Evolutionary conservation across 1,140 invertebrate species (phyloP).

Genomic region (Drosophila kohkoa): DNA sequence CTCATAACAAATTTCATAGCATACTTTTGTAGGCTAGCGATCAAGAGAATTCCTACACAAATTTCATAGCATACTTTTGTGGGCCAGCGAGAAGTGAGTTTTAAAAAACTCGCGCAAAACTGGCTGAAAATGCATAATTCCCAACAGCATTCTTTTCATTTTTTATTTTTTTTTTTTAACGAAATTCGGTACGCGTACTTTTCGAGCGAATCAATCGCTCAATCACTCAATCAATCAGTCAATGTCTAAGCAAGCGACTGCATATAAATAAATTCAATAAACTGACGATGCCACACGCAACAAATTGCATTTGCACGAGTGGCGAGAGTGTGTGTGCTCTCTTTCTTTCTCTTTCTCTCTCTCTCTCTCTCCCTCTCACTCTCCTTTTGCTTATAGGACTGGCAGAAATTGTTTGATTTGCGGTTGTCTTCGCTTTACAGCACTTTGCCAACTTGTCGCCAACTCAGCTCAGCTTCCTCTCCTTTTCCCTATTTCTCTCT

Average conservation of each 20-base stretch:
- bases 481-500: background rate
- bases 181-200: constrained; percentile 14
- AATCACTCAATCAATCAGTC: constrained; percentile 61
- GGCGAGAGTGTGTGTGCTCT: constrained; percentile 6
- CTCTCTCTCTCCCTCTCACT: background rate
- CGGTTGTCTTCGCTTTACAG: constrained; percentile 31
- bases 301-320: constrained; percentile 67
- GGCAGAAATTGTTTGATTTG: constrained; percentile 75
- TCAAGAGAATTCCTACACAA: no score
- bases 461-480: background rate
- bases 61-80: no score
- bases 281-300: constrained; percentile 59
- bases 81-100: background rate
- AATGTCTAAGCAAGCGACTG: constrained; percentile 60
- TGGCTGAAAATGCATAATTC: background rate
- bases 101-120: background rate
- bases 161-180: background rate
- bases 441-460: constrained; percentile 14
- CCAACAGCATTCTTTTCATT: no score
- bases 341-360: background rate
- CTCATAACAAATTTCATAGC: no score
- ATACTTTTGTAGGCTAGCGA: background rate
- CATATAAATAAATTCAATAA: constrained; percentile 80
- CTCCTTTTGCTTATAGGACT: constrained; percentile 6
- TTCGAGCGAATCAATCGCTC: constrained; percentile 44